Evolutionary conservation across 2,113 vertebrate genomes (phyloP).

Genomic region (Sander vitreus): DNA sequence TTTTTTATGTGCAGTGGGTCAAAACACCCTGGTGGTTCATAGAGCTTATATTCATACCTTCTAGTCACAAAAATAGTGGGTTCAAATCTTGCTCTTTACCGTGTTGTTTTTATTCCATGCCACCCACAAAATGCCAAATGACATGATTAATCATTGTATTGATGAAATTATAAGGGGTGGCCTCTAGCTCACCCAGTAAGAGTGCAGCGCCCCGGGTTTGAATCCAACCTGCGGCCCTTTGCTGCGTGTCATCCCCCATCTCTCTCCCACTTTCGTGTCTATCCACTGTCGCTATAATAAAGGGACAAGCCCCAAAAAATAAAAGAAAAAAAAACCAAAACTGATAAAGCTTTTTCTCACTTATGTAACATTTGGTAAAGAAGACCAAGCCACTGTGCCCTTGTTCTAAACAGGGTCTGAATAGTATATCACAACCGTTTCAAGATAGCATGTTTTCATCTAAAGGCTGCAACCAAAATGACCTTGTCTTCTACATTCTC

Average conservation of each 20-base stretch:
- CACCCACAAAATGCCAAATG: neutral
- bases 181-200: too few relatives aligned
- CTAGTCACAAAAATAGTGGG: neutral
- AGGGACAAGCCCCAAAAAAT: too few relatives aligned
- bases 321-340: too few relatives aligned
- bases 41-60: neutral
- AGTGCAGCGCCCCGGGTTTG: too few relatives aligned
- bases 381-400: neutral
- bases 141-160: neutral
- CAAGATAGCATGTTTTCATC: neutral
- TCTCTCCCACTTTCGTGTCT: too few relatives aligned
- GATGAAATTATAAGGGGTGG: neutral
- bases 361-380: neutral
- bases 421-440: neutral
- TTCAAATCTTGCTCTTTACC: constrained; percentile 4
- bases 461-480: neutral
- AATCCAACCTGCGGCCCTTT: too few relatives aligned
- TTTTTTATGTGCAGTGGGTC: constrained; percentile 26
- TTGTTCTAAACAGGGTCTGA: neutral
- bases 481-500: neutral
- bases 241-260: too few relatives aligned
- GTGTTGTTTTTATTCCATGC: neutral
- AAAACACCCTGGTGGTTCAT: neutral
- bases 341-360: neutral
- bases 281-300: too few relatives aligned